These are phyloP conservation scores for Cheracebus regulus DNA, from an alignment of 2,797 vertebrate genomes.

Conservation along the genomic window DNA sequence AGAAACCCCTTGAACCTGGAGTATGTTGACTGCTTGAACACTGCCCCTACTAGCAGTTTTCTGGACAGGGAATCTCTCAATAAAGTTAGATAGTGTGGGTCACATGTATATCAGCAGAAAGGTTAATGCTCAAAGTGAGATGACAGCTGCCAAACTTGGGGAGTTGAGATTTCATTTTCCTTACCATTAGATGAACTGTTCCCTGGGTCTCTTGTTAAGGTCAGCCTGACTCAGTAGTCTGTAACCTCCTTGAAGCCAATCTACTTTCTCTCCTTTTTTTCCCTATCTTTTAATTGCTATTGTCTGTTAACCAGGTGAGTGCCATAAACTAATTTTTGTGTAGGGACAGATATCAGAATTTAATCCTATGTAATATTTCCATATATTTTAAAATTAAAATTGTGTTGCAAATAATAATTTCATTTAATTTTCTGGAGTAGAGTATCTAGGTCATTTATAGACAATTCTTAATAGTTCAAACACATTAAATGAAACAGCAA, in stretches of 20 bases:
- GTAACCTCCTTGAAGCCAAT: constrained; percentile 46
- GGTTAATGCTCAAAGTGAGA: constrained; percentile 67
- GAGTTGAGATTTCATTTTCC: constrained; percentile 77
- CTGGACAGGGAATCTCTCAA: not conserved
- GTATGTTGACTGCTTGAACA: not conserved
- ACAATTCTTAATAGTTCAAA: not conserved
- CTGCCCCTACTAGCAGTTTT: constrained; percentile 43
- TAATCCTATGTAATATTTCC: not conserved
- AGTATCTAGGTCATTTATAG: not conserved
- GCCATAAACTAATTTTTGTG: not conserved
- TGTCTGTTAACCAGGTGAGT: constrained; percentile 62
- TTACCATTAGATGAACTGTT: constrained; percentile 66
- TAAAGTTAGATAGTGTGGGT: constrained; percentile 36
- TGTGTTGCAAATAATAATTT: not conserved
- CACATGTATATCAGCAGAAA: constrained; percentile 43
- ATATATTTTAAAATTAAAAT: constrained; percentile 28
- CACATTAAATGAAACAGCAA: not conserved
- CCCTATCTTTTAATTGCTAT: not conserved
- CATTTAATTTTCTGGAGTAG: not conserved
- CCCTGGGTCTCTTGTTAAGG: constrained; percentile 67
- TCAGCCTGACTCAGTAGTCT: constrained; percentile 73
- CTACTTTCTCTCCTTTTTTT: not conserved
- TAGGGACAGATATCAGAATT: not conserved
- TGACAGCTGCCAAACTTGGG: constrained; percentile 72
- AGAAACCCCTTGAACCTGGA: not conserved